Evolutionary conservation across 1,140 invertebrate genomes (phyloP).

Genomic region (Carposina sasakii): DNA sequence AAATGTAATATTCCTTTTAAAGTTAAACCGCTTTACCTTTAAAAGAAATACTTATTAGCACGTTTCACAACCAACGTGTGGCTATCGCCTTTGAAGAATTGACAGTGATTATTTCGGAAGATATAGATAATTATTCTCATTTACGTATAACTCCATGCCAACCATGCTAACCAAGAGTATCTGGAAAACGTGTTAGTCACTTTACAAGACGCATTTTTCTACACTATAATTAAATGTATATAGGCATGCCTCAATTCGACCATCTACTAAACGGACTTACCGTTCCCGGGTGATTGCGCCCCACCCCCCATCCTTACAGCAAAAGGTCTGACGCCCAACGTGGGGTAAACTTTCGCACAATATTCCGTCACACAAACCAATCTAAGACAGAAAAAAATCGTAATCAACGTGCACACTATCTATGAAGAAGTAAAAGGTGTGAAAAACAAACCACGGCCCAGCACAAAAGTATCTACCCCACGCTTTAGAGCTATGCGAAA

Average conservation of each 20-base stretch:
- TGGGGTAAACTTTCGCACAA: slow-evolving; percentile 14
- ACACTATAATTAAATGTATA: slow-evolving; percentile 16
- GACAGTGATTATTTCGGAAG: slow-evolving; percentile 65
- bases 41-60: slow-evolving; percentile 55
- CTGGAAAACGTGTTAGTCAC: slow-evolving; percentile 18
- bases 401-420: slow-evolving; percentile 48
- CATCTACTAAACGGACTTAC: slow-evolving; percentile 14
- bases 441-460: slow-evolving; percentile 45
- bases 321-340: slow-evolving; percentile 20
- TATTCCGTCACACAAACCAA: slow-evolving; percentile 10
- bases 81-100: slow-evolving; percentile 61
- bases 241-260: slow-evolving; percentile 18
- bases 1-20: slow-evolving; percentile 41
- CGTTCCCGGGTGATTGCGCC: slow-evolving; percentile 11
- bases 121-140: slow-evolving; percentile 28
- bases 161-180: slow-evolving; percentile 30
- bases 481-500: slow-evolving; percentile 41
- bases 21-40: slow-evolving; percentile 22
- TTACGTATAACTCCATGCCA: slow-evolving; percentile 58
- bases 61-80: slow-evolving; percentile 69
- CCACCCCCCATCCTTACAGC: slow-evolving; percentile 9
- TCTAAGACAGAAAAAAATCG: slow-evolving; percentile 23
- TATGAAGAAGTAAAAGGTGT: slow-evolving; percentile 31
- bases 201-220: slow-evolving; percentile 8
- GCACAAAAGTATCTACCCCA: slow-evolving; percentile 38